Evolutionary conservation across 1,140 invertebrate species (phyloP).

Genomic region (Holcopasites calliopsidis): DNA sequence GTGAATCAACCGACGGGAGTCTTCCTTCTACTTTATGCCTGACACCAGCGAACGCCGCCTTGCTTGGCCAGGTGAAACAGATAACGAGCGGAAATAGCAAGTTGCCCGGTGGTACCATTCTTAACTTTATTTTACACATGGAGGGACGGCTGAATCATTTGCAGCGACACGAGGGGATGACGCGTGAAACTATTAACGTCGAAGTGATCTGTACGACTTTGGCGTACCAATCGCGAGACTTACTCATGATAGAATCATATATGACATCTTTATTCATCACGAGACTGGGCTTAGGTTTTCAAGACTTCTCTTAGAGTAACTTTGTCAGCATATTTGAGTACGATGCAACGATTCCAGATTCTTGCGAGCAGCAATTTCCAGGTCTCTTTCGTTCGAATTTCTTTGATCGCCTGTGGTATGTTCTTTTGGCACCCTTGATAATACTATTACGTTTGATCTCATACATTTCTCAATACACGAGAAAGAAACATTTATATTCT

Average conservation of each 20-base stretch:
- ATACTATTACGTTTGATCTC: too few relatives aligned
- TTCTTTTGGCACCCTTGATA: too few relatives aligned
- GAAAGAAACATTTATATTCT: too few relatives aligned
- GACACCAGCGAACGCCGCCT: slow-evolving; percentile 40
- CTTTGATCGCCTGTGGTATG: too few relatives aligned
- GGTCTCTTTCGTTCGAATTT: slow-evolving; percentile 16
- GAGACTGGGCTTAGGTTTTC: too few relatives aligned
- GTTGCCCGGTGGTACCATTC: not conserved
- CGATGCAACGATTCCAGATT: slow-evolving; percentile 39
- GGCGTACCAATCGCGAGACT: too few relatives aligned
- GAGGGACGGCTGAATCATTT: not conserved
- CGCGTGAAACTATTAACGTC: too few relatives aligned
- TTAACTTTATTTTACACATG: not conserved
- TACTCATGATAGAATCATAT: too few relatives aligned
- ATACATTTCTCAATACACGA: too few relatives aligned
- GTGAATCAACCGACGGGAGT: slow-evolving; percentile 54
- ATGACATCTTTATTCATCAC: too few relatives aligned
- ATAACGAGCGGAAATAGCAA: slow-evolving; percentile 24
- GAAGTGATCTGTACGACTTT: too few relatives aligned
- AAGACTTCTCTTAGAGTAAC: slow-evolving; percentile 53
- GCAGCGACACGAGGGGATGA: too few relatives aligned
- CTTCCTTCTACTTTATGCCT: slow-evolving; percentile 52
- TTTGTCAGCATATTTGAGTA: slow-evolving; percentile 25
- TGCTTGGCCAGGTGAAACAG: slow-evolving; percentile 35
- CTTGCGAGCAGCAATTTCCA: slow-evolving; percentile 33